A percentile compares a stretch with the other conserved stretches of the same genome.
These are phyloP conservation scores for Troglohyphantes excavatus DNA, from an alignment of 2,888 invertebrate genomes.

Conservation along the genomic window DNA sequence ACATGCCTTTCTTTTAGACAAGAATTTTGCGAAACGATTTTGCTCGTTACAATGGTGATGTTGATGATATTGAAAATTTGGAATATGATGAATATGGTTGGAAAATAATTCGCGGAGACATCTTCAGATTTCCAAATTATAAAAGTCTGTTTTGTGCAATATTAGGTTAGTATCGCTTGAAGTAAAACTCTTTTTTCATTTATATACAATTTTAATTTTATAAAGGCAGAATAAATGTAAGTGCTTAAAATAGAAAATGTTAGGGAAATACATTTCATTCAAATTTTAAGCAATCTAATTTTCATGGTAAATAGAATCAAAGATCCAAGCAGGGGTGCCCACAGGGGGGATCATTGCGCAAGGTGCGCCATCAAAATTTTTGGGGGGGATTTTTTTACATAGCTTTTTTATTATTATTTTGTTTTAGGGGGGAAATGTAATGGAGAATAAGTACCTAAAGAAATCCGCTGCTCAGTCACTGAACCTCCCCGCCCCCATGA, in stretches of 20 bases:
- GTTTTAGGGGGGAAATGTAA: too few relatives aligned
- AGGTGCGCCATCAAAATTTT: too few relatives aligned
- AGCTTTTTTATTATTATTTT: too few relatives aligned
- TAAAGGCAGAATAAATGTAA: not conserved
- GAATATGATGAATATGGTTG: conserved; percentile 84
- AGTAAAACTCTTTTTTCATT: not conserved
- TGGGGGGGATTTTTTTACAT: too few relatives aligned
- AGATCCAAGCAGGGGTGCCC: too few relatives aligned
- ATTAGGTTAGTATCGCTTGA: conserved; percentile 82
- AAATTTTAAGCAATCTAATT: too few relatives aligned
- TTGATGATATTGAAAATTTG: conserved; percentile 83
- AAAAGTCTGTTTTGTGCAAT: conserved; percentile 84
- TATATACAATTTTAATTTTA: not conserved
- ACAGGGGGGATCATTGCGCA: too few relatives aligned
- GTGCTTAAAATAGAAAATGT: not conserved
- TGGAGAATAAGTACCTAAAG: too few relatives aligned
- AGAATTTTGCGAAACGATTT: conserved; percentile 84
- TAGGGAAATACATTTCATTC: too few relatives aligned
- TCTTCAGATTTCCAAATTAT: conserved; percentile 83
- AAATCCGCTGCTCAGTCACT: too few relatives aligned
- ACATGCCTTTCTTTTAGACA: conserved; percentile 82
- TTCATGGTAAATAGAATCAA: too few relatives aligned
- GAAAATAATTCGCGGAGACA: conserved; percentile 84
- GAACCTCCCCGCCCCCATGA: too few relatives aligned
- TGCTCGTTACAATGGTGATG: conserved; percentile 83